Base-by-base conservation (phyloP, 2,888 invertebrate species). In the Altica lythri region DNA sequence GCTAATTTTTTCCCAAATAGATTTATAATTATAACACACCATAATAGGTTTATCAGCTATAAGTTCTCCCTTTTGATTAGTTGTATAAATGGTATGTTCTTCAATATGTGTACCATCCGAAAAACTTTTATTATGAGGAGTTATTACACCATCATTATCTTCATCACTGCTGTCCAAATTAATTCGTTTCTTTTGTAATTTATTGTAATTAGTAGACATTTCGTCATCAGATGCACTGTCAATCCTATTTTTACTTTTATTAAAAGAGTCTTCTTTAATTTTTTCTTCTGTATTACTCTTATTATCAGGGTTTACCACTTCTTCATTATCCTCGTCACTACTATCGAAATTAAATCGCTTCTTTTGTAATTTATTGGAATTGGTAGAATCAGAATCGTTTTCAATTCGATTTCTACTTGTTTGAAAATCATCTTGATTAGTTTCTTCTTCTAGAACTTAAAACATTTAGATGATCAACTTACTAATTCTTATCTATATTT, bases 51-150 rank as follows among this genome's bases (percentile, higher is more conserved):
- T 45, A 61, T 67, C 67, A 27, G 49, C 16, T 29, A 61, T 40
- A 6, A 57, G 29, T 43, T 63, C 47, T 9, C 61, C 62, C 34
- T 64, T 61, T 17, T 46, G 40, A 59, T 64, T 60, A n/a, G 48
- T 47, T 16, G 19, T 44, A 47, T 61, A 63, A 44, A 63, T 35
- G 13, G 16, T 4, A 9, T 14, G 6, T 16, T 16, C 10, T 22
- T 22, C 13, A 13, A 22, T 10, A 40, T 19, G 48, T 13, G 34
- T 43, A 35, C 46, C 13, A 30, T 64, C 58, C 29, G 51, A 47
- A 50, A 57, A 58, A 47, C 55, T 60, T 50, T 58, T 66, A 44
- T 63, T 59, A 17, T 46, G 46, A 10, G 22, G 10, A 12, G 46
- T 9, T 13, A 48, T 37, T 17, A 46, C 35, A n/a, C 22, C 14